Percentiles rank a stretch among this genome's conserved stretches.
Conservation (phyloP, 2,113 vertebrate genomes). For the Cepphus grylle region DNA sequence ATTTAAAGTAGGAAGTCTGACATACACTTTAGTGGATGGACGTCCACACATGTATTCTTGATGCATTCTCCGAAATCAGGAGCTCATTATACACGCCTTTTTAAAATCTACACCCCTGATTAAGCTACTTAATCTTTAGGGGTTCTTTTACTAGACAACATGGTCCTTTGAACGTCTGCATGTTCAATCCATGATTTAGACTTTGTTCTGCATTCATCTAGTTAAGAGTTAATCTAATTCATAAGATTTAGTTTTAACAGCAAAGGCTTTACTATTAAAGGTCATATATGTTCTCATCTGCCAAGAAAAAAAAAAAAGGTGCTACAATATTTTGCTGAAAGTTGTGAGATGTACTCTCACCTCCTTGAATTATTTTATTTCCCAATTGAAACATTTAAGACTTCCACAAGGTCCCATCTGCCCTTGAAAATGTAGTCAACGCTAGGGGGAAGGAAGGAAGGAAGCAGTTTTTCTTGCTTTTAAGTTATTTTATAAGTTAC, state of each 20-base stretch:
- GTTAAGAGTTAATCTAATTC: not conserved
- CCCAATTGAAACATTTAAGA: not conserved
- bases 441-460: too few relatives aligned
- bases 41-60: not conserved
- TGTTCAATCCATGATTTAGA: not conserved
- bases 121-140: not conserved
- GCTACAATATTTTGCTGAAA: not conserved
- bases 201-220: not conserved
- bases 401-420: not conserved
- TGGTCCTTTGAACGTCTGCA: not conserved
- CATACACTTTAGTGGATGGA: not conserved
- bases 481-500: not conserved
- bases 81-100: not conserved
- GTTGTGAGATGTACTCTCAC: not conserved
- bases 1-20: not conserved
- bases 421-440: not conserved
- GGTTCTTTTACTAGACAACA: not conserved
- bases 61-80: not conserved
- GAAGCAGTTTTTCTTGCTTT: not conserved
- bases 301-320: not conserved
- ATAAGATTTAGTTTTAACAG: not conserved
- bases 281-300: not conserved
- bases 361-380: not conserved
- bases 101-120: not conserved
- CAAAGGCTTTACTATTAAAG: not conserved